phyloP scores from a whole-genome alignment of 1,140 invertebrate species.

The Apolygus lucorum region DNA sequence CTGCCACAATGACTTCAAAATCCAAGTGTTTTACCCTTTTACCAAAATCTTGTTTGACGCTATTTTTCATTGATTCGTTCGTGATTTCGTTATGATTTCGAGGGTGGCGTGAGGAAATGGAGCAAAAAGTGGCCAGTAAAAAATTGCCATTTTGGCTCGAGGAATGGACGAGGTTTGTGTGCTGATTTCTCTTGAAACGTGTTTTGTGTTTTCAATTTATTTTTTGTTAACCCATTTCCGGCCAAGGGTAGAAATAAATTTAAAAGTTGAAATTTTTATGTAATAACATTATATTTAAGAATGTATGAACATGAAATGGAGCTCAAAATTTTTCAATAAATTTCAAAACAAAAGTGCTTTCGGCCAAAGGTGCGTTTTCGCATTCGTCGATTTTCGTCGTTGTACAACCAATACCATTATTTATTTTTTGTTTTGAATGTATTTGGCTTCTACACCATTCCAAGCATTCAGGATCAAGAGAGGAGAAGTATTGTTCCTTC shows the following conservation, averaged over 20 bases:
- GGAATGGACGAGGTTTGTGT: constrained; percentile 31
- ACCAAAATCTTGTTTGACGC: neutral
- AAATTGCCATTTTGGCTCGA: constrained; percentile 33
- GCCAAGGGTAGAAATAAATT: too few species aligned
- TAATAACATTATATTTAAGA: neutral
- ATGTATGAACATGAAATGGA: constrained; percentile 16
- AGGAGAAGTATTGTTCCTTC: too few species aligned
- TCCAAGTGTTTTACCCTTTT: neutral
- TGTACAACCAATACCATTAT: too few species aligned
- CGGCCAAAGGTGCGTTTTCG: too few species aligned
- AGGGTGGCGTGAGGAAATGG: neutral
- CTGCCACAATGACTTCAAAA: too few species aligned
- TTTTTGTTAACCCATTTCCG: neutral
- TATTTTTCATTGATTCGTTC: neutral
- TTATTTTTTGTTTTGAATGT: too few species aligned
- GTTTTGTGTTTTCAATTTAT: constrained; percentile 1
- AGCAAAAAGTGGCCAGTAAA: neutral
- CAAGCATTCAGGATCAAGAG: too few species aligned
- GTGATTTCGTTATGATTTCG: neutral
- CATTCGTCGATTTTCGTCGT: too few species aligned
- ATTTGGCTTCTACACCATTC: too few species aligned
- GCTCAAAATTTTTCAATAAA: too few species aligned
- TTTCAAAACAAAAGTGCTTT: too few species aligned
- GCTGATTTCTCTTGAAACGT: neutral
- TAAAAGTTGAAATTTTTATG: too few species aligned